Evolutionary conservation across 2,888 invertebrate species (phyloP).

Genomic region (Polymixis flavicincta): DNA sequence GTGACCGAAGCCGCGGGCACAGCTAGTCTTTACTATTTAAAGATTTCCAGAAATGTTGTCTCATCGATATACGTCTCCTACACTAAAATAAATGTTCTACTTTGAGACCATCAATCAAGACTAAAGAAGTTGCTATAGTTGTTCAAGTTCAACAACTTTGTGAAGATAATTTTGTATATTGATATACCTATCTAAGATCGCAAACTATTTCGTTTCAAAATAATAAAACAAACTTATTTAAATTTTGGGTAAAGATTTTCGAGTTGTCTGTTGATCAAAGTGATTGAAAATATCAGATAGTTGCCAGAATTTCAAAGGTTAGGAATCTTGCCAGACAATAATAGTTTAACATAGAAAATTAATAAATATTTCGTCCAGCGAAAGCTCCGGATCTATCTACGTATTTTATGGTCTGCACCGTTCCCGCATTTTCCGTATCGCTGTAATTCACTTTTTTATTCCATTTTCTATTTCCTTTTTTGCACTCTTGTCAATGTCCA

Average conservation of each 20-base stretch:
- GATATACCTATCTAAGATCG: conserved; percentile 34
- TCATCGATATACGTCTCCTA: conserved; percentile 38
- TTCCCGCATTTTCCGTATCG: conserved; percentile 34
- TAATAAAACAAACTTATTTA: conserved; percentile 48
- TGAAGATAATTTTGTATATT: conserved; percentile 39
- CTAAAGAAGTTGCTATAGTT: conserved; percentile 47
- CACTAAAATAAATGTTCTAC: conserved; percentile 23
- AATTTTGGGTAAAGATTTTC: conserved; percentile 44
- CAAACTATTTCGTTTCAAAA: conserved; percentile 52
- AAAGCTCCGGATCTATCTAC: not conserved
- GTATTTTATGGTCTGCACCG: not conserved
- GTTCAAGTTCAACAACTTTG: conserved; percentile 57
- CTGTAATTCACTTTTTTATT: conserved; percentile 8
- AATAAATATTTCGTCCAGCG: conserved; percentile 26
- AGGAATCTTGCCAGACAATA: conserved; percentile 38
- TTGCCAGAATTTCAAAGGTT: conserved; percentile 26
- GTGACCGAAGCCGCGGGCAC: too few relatives aligned
- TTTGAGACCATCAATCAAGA: conserved; percentile 54
- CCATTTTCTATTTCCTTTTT: conserved; percentile 1
- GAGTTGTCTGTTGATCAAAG: conserved; percentile 49
- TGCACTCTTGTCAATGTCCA: not conserved
- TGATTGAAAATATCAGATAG: conserved; percentile 52
- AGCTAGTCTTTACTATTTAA: conserved; percentile 15
- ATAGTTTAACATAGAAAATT: conserved; percentile 33
- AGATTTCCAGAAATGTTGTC: conserved; percentile 22